Evolutionary conservation across 2,888 invertebrate species (phyloP), one percentile per base, ranked within the genome.

Genomic region (Branchipolynoe longqiensis): DNA sequence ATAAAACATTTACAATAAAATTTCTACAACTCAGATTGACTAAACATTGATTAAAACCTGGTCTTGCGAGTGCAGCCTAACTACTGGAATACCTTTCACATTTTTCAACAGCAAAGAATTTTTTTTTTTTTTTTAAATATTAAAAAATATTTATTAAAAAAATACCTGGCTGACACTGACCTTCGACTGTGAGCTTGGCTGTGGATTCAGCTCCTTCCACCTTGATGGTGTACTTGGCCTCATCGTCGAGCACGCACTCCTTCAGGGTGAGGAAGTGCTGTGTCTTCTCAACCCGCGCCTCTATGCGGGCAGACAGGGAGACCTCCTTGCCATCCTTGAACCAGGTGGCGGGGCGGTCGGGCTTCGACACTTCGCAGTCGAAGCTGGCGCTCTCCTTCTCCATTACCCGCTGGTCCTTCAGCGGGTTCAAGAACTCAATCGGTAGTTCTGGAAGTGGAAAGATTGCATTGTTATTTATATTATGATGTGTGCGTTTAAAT

Each of bases 311-410:
- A 85, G 88, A 88, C 78, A 91, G 89, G 92, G 97, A 97, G 59
- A 98, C 94, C 92, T 98, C 97, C 92, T 97, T 97, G 0, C 97
- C 97, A 92, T 98, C 98, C 94, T 98, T 93, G 18, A 78, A 83
- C 98, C 98, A 98, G 84, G 95, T 96, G 0, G 98, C 97, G 87
- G 96, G 95, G 14, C 96, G 95, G 89, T 96, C 95, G 85, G 96
- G 95, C 89, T 96, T 96, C 0, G 97, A 97, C 82, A 98, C 94
- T 94, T 97, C 96, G 18, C 98, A 97, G 3, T 96, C 96, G 89
- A 98, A 91, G 12, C 90, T 89, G 28, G 90, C 91, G 4, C 90
- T 91, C 69, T 90, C 89, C 38, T 91, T 90, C 85, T 91, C 92
- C 40, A 90, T 90, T 1, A 92, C 90, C 36, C 91, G 91, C 41